phyloP scores from a whole-genome alignment of 2,888 invertebrate genomes.

The Tolmerus cingulatus region DNA sequence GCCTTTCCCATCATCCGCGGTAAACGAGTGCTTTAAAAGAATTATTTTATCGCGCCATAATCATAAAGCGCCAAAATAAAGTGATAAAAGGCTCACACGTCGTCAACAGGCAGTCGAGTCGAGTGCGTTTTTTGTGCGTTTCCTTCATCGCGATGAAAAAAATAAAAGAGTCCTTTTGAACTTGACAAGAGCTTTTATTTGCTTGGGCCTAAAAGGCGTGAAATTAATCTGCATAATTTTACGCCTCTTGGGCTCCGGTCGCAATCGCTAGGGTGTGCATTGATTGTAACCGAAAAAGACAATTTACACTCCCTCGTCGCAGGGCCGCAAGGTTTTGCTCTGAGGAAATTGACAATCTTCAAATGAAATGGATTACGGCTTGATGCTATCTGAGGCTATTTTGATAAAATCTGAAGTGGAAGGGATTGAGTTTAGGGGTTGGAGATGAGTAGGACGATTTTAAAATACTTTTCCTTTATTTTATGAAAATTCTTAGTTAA shows the following conservation, averaged over 20 bases:
- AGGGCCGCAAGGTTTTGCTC: background rate
- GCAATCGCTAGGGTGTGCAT: conserved; percentile 35
- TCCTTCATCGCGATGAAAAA: conserved; percentile 27
- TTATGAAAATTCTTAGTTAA: background rate
- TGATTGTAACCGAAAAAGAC: conserved; percentile 34
- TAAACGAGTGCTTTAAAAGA: conserved; percentile 10
- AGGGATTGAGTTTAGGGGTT: background rate
- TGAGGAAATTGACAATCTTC: conserved; percentile 39
- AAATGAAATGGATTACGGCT: conserved; percentile 34
- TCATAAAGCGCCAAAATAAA: conserved; percentile 32
- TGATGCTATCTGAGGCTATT: conserved; percentile 9
- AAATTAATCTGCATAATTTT: conserved; percentile 65
- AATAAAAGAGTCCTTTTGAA: conserved; percentile 32
- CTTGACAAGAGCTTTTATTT: conserved; percentile 41
- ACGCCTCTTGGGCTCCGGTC: conserved; percentile 57
- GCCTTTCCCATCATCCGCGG: background rate
- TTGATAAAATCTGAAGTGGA: background rate
- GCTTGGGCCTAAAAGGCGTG: conserved; percentile 61
- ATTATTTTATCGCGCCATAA: conserved; percentile 36
- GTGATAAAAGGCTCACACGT: conserved; percentile 41
- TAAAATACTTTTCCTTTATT: background rate
- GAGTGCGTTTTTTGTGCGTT: background rate
- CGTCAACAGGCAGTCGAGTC: conserved; percentile 35
- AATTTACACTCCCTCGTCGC: background rate
- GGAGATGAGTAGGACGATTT: background rate